These are phyloP conservation scores for Hesperophylax magnus DNA, from an alignment of 1,140 invertebrate genomes.

Conservation along the genomic window DNA sequence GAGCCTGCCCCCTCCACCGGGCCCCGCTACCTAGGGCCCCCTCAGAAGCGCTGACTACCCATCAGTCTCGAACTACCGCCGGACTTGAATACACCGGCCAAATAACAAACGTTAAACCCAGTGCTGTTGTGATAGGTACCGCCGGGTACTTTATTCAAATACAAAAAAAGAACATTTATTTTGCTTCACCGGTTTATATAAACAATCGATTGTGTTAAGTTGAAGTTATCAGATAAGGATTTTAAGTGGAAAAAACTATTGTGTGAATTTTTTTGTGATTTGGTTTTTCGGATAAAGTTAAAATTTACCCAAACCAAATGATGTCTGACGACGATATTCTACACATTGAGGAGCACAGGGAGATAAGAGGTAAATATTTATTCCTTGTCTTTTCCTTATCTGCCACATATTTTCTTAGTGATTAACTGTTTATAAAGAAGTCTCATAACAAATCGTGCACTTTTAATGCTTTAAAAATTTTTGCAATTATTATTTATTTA, in stretches of 20 bases:
- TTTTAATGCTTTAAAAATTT: too few relatives aligned
- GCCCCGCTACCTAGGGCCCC: slow-evolving; percentile 57
- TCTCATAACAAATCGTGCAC: too few relatives aligned
- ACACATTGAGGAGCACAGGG: slow-evolving; percentile 47
- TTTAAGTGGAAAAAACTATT: slow-evolving; percentile 21
- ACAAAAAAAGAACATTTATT: too few relatives aligned
- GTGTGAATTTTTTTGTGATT: slow-evolving; percentile 8
- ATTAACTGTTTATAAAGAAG: too few relatives aligned
- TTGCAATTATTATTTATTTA: too few relatives aligned
- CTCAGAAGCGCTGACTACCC: slow-evolving; percentile 52
- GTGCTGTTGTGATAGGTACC: slow-evolving; percentile 23
- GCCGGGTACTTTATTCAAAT: neutral
- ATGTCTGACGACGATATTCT: slow-evolving; percentile 47
- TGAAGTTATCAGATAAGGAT: neutral
- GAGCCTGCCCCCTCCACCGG: too few relatives aligned
- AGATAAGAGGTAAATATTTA: slow-evolving; percentile 52
- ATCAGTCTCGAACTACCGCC: slow-evolving; percentile 20
- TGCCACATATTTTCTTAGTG: too few relatives aligned
- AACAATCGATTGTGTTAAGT: neutral
- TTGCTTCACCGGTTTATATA: neutral
- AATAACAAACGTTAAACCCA: slow-evolving; percentile 1
- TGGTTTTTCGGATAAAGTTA: slow-evolving; percentile 21
- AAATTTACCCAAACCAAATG: slow-evolving; percentile 17
- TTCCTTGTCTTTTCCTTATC: neutral
- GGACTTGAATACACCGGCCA: slow-evolving; percentile 5